Percentiles rank a stretch among this genome's conserved stretches.
Conservation (phyloP, 2,888 invertebrate species). For the Sympetrum striolatum region DNA sequence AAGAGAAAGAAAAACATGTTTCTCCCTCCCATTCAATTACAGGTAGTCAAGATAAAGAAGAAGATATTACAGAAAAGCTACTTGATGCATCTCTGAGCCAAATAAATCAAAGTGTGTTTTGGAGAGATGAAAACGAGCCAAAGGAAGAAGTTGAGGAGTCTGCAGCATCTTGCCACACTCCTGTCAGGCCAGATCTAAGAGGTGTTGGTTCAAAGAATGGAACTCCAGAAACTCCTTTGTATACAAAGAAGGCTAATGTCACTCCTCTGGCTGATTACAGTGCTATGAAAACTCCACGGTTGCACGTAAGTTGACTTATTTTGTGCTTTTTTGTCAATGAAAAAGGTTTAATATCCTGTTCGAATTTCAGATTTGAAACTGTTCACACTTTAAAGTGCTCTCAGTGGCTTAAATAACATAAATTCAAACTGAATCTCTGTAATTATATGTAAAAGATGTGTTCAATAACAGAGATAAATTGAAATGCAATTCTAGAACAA, state of each 20-base stretch:
- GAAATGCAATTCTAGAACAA: too few species aligned
- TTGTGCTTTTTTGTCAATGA: conserved; percentile 20
- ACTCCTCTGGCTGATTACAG: conserved; percentile 64
- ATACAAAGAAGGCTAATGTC: conserved; percentile 52
- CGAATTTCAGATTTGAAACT: too few species aligned
- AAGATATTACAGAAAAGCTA: not conserved
- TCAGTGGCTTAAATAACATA: too few species aligned
- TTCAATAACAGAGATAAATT: too few species aligned
- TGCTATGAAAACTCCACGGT: conserved; percentile 61
- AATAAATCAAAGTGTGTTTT: not conserved
- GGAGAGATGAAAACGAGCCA: conserved; percentile 47
- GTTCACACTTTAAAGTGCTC: too few species aligned
- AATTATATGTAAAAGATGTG: too few species aligned
- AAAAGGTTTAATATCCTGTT: too few species aligned
- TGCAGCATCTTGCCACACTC: conserved; percentile 28
- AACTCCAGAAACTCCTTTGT: not conserved
- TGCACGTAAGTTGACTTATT: conserved; percentile 59
- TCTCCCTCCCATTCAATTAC: too few species aligned
- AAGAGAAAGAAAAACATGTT: not conserved
- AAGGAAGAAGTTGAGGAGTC: conserved; percentile 45
- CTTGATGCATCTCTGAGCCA: not conserved
- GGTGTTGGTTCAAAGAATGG: not conserved
- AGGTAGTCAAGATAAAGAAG: too few species aligned
- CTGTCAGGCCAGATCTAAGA: not conserved
- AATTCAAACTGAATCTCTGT: too few species aligned